These are phyloP conservation scores for Noctua janthe DNA, from an alignment of 2,888 invertebrate genomes.

Conservation along the genomic window DNA sequence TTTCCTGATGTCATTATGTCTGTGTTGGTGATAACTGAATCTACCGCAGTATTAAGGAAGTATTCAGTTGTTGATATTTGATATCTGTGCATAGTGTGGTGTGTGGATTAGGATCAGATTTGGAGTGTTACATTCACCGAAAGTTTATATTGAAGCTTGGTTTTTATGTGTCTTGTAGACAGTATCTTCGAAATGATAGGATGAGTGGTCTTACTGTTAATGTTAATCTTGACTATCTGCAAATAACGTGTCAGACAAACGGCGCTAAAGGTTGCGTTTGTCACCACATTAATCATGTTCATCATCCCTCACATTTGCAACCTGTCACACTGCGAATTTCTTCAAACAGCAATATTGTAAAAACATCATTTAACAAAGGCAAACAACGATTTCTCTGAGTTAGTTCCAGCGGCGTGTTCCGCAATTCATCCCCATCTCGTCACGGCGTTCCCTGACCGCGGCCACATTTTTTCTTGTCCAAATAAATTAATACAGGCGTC, in stretches of 20 bases:
- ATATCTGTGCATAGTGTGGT: slow-evolving; percentile 50
- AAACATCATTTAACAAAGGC: slow-evolving; percentile 47
- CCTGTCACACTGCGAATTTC: slow-evolving; percentile 13
- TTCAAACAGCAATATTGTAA: slow-evolving; percentile 36
- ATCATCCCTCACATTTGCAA: slow-evolving; percentile 5
- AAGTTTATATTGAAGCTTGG: too few species aligned
- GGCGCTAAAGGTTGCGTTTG: not conserved
- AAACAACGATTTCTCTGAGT: slow-evolving; percentile 64
- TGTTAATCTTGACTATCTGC: not conserved
- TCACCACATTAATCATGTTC: slow-evolving; percentile 8
- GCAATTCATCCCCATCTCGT: slow-evolving; percentile 70
- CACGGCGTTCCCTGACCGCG: slow-evolving; percentile 70
- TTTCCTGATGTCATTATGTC: slow-evolving; percentile 88
- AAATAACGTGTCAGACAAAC: not conserved
- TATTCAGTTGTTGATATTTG: slow-evolving; percentile 67
- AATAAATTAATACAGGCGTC: slow-evolving; percentile 89
- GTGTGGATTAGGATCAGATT: slow-evolving; percentile 12
- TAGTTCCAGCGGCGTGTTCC: slow-evolving; percentile 63
- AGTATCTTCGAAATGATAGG: not conserved
- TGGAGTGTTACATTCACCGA: not conserved
- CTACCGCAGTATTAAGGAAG: slow-evolving; percentile 73
- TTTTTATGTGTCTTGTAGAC: too few species aligned
- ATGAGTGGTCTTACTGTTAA: not conserved
- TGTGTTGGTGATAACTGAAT: slow-evolving; percentile 86
- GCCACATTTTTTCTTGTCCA: slow-evolving; percentile 89